Evolutionary conservation across 2,797 vertebrate species (phyloP).

Genomic region (Spinus pinus): DNA sequence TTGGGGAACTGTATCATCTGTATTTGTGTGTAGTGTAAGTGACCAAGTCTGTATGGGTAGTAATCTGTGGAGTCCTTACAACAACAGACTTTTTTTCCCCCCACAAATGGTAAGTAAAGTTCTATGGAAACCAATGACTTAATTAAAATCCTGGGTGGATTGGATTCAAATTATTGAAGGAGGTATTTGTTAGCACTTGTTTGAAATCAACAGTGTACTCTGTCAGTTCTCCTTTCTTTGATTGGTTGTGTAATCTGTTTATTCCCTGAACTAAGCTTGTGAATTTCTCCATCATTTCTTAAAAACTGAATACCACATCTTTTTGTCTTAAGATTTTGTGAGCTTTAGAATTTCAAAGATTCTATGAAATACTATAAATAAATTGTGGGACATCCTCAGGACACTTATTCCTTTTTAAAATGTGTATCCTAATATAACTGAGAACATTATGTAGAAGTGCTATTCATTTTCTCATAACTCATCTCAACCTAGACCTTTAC

Average conservation of each 20-base stretch:
- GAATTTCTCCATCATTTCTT: neutral
- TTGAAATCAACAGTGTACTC: neutral
- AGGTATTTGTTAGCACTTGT: neutral
- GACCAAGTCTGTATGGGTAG: neutral
- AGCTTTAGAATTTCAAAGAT: neutral
- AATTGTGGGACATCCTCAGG: neutral
- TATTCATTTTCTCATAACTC: neutral
- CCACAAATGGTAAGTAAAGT: neutral
- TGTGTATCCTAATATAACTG: neutral
- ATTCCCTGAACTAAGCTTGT: neutral
- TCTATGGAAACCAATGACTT: neutral
- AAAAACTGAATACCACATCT: neutral
- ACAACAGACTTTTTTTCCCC: neutral
- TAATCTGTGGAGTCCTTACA: neutral
- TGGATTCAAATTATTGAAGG: neutral
- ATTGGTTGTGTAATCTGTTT: neutral
- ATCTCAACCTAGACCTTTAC: neutral
- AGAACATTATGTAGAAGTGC: neutral
- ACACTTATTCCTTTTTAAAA: neutral
- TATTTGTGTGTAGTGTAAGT: neutral
- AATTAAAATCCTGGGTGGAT: neutral
- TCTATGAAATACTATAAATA: neutral
- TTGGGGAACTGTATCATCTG: neutral
- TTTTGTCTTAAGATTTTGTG: neutral
- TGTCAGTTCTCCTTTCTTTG: conserved; percentile 3